Base-by-base conservation (phyloP, 2,113 vertebrate genomes). In the Siphamia tubifer region DNA sequence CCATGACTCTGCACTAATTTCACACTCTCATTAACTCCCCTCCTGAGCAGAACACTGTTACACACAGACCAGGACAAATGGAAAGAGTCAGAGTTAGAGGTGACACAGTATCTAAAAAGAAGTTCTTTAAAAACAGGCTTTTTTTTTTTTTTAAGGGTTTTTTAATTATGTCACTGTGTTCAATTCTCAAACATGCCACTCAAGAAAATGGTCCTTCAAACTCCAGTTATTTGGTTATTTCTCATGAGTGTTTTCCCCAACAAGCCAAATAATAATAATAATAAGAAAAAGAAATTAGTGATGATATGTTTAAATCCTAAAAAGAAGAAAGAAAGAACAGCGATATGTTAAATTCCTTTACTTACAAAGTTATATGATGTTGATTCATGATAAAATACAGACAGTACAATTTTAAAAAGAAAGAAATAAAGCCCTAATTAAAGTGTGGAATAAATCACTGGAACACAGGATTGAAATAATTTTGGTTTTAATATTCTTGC, bases 1-100 rank as follows among this genome's bases (percentile, higher is more conserved):
- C 69, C 48, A 58, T 42, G 71, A 79, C 60, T 79, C 45, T 38
- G 65, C 71, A 77, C 79, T 81, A 85, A 85, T 82, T 84, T 68
- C 60, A 53, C 45, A 58, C 55, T 54, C 63, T 79, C 75, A 69
- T 82, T 72, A 73, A 68, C 51, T 72, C 40, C 25, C 58, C 67
- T 68, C 60, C 63, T 42, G 55, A 48, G 44, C 49, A 27, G 58
- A 56, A 56, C 57, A 56, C 36, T 30, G 27, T 49, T 47, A 67
- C 25, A 53, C 32, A 20, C 32, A 55, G 53, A 68, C 34, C 30
- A 51, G 61, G 48, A 54, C 30, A 57, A 23, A 56, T 7, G 43
- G 54, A 72, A 47, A 57, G 53, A 65, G 10, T 19, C 38, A 43
- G 48, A 51, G 32, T 23, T 53, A 42, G 58, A 63, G 44, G 81